phyloP scores from a whole-genome alignment of 1,140 invertebrate genomes.

The Listronotus oregonensis region DNA sequence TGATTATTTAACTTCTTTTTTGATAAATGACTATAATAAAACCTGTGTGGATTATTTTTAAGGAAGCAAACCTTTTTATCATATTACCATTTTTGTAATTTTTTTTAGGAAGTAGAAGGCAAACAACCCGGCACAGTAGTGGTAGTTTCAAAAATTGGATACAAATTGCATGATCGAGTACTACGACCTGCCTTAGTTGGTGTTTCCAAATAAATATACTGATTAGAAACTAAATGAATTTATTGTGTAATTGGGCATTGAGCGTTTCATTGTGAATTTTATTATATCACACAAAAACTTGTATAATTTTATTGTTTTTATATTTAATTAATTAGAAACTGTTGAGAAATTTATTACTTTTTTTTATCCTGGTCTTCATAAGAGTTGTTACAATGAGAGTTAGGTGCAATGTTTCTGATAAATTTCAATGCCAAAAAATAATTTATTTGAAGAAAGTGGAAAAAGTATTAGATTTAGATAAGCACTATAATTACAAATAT shows the following conservation, averaged over 20 bases:
- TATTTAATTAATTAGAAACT: neutral
- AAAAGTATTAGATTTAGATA: too few species aligned
- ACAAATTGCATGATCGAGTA: slow-evolving; percentile 90
- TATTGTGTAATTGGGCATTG: neutral
- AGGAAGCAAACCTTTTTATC: too few species aligned
- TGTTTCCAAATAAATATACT: slow-evolving; percentile 73
- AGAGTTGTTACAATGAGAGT: too few species aligned
- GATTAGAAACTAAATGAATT: neutral
- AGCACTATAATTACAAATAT: too few species aligned
- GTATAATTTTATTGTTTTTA: slow-evolving; percentile 33
- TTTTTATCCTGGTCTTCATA: too few species aligned
- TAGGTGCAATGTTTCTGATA: too few species aligned
- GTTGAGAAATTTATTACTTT: too few species aligned
- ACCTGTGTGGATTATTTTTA: too few species aligned
- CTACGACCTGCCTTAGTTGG: slow-evolving; percentile 96
- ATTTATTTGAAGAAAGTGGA: too few species aligned
- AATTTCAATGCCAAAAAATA: too few species aligned
- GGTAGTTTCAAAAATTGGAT: slow-evolving; percentile 93
- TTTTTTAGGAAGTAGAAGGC: slow-evolving; percentile 73
- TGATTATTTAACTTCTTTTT: slow-evolving; percentile 3
- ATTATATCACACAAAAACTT: slow-evolving; percentile 23
- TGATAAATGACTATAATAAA: too few species aligned
- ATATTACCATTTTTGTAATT: too few species aligned
- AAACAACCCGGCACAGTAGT: slow-evolving; percentile 86
- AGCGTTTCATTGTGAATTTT: slow-evolving; percentile 14